Conservation (phyloP, 2,797 vertebrate genomes). For the Oreortyx pictus region DNA sequence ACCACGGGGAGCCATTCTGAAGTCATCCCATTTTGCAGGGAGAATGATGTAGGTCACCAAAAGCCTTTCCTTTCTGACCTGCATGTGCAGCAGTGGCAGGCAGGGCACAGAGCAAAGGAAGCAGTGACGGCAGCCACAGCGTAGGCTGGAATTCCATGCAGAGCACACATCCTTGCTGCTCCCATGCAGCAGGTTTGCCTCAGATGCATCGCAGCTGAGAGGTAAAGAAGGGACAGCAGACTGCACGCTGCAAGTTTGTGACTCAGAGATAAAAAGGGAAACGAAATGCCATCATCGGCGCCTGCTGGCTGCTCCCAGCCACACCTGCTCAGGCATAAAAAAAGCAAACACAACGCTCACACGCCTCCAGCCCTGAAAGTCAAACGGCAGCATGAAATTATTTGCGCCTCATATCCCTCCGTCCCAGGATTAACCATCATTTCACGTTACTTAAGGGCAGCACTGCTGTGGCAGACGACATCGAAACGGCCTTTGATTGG, state of each 20-base stretch:
- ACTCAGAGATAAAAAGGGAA: background rate
- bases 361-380: background rate
- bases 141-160: background rate
- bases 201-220: background rate
- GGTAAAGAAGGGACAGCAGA: background rate
- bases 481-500: background rate
- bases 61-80: background rate
- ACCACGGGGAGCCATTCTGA: conserved; percentile 9
- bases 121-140: background rate
- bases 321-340: background rate
- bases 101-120: background rate
- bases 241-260: background rate
- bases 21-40: background rate
- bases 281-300: background rate
- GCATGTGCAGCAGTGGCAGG: background rate
- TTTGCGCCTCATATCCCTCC: background rate
- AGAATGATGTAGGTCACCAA: conserved; percentile 33
- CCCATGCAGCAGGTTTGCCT: accelerated
- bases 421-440: background rate
- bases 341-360: background rate
- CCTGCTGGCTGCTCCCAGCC: background rate
- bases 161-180: background rate
- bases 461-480: accelerated
- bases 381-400: background rate
- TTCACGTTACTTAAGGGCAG: background rate